Percentiles rank a stretch among this genome's conserved stretches.
phyloP scores from a whole-genome alignment of 2,888 invertebrate species.

The Polymixis lichenea region DNA sequence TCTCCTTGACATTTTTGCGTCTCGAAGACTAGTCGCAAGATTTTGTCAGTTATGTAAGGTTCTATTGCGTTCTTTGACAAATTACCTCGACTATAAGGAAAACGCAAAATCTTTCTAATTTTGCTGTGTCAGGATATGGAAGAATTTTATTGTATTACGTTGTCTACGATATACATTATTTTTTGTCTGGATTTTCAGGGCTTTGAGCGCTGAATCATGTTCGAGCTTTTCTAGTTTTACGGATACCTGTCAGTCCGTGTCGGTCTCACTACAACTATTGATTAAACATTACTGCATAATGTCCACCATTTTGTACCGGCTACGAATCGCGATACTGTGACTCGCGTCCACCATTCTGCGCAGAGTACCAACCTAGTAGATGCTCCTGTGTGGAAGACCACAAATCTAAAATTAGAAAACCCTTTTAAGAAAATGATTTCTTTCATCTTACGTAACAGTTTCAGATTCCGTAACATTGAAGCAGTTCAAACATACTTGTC shows the following conservation, averaged over 20 bases:
- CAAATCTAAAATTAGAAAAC: slow-evolving; percentile 30
- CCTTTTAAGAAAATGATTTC: slow-evolving; percentile 38
- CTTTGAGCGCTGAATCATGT: slow-evolving; percentile 40
- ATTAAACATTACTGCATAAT: slow-evolving; percentile 83
- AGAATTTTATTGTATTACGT: neutral
- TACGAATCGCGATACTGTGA: slow-evolving; percentile 69
- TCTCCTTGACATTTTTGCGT: slow-evolving; percentile 25
- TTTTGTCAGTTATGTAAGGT: slow-evolving; percentile 55
- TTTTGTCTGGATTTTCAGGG: slow-evolving; percentile 18
- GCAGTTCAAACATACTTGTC: slow-evolving; percentile 49
- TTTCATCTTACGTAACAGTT: slow-evolving; percentile 50
- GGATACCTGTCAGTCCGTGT: slow-evolving; percentile 58
- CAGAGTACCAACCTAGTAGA: slow-evolving; percentile 31
- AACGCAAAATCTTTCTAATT: neutral
- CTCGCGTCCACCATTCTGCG: slow-evolving; percentile 80
- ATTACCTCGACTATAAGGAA: neutral
- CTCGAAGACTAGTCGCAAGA: slow-evolving; percentile 10
- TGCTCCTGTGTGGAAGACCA: slow-evolving; percentile 38
- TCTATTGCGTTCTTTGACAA: slow-evolving; percentile 4
- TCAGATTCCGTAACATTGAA: slow-evolving; percentile 41
- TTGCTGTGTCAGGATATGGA: neutral
- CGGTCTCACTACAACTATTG: slow-evolving; percentile 75
- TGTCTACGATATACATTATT: neutral
- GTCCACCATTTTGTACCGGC: slow-evolving; percentile 83
- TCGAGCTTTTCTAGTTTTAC: slow-evolving; percentile 44